phyloP scores from a whole-genome alignment of 2,888 invertebrate genomes.

The Acleris holmiana region DNA sequence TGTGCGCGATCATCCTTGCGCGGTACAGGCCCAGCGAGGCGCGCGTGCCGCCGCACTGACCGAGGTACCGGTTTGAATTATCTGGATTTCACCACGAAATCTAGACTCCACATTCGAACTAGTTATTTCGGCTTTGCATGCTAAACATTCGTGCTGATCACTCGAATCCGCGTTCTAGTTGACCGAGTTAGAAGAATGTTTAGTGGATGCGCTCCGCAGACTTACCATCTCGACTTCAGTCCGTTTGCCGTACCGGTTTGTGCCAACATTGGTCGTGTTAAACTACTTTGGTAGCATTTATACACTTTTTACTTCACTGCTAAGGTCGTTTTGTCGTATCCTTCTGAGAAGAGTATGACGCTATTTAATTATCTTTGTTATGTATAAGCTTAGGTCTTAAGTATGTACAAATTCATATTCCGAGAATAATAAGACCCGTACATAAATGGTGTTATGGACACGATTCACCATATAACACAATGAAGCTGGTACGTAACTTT shows the following conservation, averaged over 20 bases:
- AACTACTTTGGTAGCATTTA: constrained; percentile 54
- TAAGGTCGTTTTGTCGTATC: constrained; percentile 41
- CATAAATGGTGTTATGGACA: constrained; percentile 43
- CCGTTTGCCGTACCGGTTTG: constrained; percentile 25
- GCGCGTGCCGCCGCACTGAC: constrained; percentile 55
- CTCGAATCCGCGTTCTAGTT: constrained; percentile 33
- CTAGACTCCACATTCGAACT: constrained; percentile 57
- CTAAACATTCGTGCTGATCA: constrained; percentile 20
- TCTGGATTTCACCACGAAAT: constrained; percentile 68
- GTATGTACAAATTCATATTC: constrained; percentile 57
- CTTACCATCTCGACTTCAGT: constrained; percentile 4
- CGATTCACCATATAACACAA: constrained; percentile 37
- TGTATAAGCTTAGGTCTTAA: constrained; percentile 48
- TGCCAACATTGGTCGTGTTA: constrained; percentile 41
- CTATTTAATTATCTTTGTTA: constrained; percentile 52
- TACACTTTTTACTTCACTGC: constrained; percentile 47
- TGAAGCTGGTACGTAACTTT: constrained; percentile 13
- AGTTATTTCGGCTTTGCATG: constrained; percentile 34
- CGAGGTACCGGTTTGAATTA: constrained; percentile 50
- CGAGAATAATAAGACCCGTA: constrained; percentile 33
- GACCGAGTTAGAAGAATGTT: constrained; percentile 17
- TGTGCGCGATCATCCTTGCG: constrained; percentile 93
- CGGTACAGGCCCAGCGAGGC: constrained; percentile 85
- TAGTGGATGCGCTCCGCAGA: constrained; percentile 17
- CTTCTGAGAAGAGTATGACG: constrained; percentile 71